Conservation (phyloP, 2,113 vertebrate genomes). For the Tachycineta bicolor region DNA sequence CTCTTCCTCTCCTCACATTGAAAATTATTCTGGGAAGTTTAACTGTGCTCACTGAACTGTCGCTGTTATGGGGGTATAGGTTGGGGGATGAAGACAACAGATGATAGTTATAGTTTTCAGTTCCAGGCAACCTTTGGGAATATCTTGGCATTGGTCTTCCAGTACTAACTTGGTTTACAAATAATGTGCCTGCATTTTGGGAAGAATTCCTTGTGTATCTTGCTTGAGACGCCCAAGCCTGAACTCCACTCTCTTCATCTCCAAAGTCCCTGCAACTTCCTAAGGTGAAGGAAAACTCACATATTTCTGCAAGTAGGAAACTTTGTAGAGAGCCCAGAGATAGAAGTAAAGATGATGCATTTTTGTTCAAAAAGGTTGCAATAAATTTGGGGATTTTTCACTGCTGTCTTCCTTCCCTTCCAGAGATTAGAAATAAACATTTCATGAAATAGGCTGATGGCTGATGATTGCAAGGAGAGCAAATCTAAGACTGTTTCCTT, state of each 20-base stretch:
- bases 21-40: not conserved
- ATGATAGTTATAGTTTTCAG: not conserved
- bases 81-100: not conserved
- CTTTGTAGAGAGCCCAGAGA: not conserved
- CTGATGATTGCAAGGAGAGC: not conserved
- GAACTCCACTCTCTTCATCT: not conserved
- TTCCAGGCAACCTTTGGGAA: not conserved
- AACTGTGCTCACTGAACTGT: not conserved
- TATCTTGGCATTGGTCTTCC: not conserved
- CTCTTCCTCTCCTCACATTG: not conserved
- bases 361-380: not conserved
- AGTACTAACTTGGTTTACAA: not conserved
- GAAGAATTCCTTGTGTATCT: not conserved
- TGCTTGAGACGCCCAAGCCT: not conserved
- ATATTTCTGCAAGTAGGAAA: not conserved
- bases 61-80: not conserved
- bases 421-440: not conserved
- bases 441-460: not conserved
- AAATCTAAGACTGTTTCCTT: not conserved
- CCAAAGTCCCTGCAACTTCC: not conserved
- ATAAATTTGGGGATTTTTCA: not conserved
- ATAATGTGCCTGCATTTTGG: not conserved
- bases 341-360: not conserved
- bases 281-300: not conserved
- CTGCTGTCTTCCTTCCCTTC: not conserved